Conservation (phyloP, 2,113 vertebrate species). For the Micronycteris hirsuta region DNA sequence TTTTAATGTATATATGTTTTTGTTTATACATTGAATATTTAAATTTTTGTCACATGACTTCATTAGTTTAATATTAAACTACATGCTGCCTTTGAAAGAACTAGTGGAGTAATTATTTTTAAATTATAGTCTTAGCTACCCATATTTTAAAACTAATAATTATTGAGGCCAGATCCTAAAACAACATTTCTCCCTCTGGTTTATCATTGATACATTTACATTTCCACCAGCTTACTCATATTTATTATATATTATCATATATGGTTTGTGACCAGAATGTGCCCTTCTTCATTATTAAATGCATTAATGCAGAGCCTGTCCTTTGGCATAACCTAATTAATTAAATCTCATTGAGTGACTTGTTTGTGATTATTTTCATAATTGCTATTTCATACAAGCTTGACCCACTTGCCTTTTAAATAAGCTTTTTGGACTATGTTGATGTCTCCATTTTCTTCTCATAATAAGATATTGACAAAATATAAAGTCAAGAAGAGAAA, state of each 20-base stretch:
- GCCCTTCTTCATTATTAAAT: neutral
- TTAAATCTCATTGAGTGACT: conserved; percentile 35
- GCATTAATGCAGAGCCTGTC: neutral
- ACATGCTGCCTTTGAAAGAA: neutral
- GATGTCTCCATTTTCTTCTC: conserved; percentile 26
- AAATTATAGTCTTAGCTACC: neutral
- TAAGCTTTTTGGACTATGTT: neutral
- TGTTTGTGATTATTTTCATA: conserved; percentile 42
- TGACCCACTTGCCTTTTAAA: conserved; percentile 47
- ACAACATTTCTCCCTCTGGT: neutral
- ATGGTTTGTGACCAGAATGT: neutral
- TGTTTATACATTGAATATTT: neutral
- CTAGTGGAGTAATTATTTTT: neutral
- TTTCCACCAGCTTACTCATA: neutral
- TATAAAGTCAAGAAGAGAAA: conserved; percentile 32
- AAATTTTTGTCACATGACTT: neutral
- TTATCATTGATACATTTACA: neutral
- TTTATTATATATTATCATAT: neutral
- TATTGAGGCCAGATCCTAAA: neutral
- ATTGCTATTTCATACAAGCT: conserved; percentile 24
- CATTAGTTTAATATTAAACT: neutral
- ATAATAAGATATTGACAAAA: conserved; percentile 45
- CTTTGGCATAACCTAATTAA: conserved; percentile 47
- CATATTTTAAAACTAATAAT: neutral
- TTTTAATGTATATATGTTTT: neutral